These are phyloP conservation scores for Anaspis maculata DNA, from an alignment of 2,888 invertebrate genomes.

Conservation along the genomic window DNA sequence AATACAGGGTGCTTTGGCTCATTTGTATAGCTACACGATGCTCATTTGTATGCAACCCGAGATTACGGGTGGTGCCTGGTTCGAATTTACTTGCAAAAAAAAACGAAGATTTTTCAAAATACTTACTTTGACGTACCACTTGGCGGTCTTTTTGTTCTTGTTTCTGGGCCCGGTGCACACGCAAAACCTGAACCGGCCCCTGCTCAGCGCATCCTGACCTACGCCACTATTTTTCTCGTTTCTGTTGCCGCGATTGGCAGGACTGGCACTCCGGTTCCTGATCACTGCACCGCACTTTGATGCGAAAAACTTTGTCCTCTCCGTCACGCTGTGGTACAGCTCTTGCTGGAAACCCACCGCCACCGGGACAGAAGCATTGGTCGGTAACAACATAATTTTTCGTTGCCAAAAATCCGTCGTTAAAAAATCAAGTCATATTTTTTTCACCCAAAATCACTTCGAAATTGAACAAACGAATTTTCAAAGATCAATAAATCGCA, in stretches of 20 bases:
- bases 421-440: too few species aligned
- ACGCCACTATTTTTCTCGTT: constrained; percentile 25
- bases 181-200: constrained; percentile 36
- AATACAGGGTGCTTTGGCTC: too few species aligned
- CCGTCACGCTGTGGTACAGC: constrained; percentile 31
- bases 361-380: constrained; percentile 24
- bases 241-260: constrained; percentile 24
- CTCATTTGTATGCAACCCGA: too few species aligned
- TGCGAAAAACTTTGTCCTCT: constrained; percentile 35
- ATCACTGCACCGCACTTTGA: constrained; percentile 33
- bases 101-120: constrained; percentile 2
- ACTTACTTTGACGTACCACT: constrained; percentile 70
- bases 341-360: constrained; percentile 34
- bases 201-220: too few species aligned
- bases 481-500: too few species aligned
- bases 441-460: background rate
- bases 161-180: constrained; percentile 40
- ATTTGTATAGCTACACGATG: too few species aligned
- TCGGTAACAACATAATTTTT: constrained; percentile 39
- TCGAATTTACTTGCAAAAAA: too few species aligned
- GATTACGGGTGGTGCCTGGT: too few species aligned
- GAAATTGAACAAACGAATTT: background rate
- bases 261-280: constrained; percentile 22
- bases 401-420: too few species aligned
- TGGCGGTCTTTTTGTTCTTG: constrained; percentile 47